A percentile compares a stretch with the other conserved stretches of the same genome.
phyloP scores from a whole-genome alignment of 2,888 invertebrate genomes.

The Acleris sparsana region DNA sequence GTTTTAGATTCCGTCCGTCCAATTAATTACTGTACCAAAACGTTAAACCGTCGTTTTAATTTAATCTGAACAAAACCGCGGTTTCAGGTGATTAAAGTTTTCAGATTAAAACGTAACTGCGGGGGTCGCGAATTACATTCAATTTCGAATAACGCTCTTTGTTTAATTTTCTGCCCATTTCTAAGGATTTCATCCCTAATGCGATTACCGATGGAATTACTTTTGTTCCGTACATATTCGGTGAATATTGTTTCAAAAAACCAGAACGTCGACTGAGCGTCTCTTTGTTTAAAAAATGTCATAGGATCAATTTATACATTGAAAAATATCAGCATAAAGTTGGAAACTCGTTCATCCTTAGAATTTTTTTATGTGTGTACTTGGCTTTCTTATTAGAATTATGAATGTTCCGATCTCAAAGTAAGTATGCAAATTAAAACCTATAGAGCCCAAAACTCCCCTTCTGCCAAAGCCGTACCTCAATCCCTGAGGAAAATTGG shows the following conservation, averaged over 20 bases:
- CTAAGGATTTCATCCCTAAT: slow-evolving; percentile 41
- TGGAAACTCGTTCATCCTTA: too few relatives aligned
- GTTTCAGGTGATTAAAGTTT: slow-evolving; percentile 45
- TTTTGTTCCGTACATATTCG: slow-evolving; percentile 20
- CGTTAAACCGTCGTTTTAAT: slow-evolving; percentile 12
- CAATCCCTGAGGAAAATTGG: slow-evolving; percentile 20
- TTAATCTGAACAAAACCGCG: slow-evolving; percentile 17
- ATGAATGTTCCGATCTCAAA: too few relatives aligned
- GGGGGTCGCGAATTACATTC: slow-evolving; percentile 57
- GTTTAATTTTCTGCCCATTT: slow-evolving; percentile 64
- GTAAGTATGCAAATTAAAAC: too few relatives aligned
- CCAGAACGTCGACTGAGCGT: too few relatives aligned
- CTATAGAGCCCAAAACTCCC: not conserved
- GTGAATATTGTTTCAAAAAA: not conserved
- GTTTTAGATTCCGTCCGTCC: not conserved
- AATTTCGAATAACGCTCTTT: slow-evolving; percentile 56
- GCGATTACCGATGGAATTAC: slow-evolving; percentile 12
- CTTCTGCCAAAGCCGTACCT: not conserved
- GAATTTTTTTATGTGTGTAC: too few relatives aligned
- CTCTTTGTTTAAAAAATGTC: too few relatives aligned
- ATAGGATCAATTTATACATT: too few relatives aligned
- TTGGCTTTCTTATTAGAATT: too few relatives aligned
- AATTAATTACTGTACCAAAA: slow-evolving; percentile 8
- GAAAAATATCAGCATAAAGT: too few relatives aligned
- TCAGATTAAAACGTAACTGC: slow-evolving; percentile 36